A percentile compares a stretch with the other conserved stretches of the same genome.
These are phyloP conservation scores for Idaea biselata DNA, from an alignment of 2,888 invertebrate species.

Conservation along the genomic window DNA sequence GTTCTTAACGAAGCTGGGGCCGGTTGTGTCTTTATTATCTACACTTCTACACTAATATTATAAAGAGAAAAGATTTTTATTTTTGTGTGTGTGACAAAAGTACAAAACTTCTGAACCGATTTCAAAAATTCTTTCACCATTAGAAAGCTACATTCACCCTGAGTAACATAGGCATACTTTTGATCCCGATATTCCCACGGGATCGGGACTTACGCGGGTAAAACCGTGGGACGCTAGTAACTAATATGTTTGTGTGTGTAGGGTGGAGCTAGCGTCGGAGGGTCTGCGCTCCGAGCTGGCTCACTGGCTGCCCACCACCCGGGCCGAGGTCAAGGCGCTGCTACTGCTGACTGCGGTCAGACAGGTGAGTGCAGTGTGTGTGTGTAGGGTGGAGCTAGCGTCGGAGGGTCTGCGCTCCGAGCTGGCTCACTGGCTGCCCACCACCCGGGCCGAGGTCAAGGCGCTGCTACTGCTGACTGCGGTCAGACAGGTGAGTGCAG, in stretches of 20 bases:
- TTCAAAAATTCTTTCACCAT: no score
- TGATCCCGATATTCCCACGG: no score
- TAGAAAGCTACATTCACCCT: no score
- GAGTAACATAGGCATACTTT: no score
- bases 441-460: conserved; percentile 59
- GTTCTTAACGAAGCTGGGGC: no score
- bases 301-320: conserved; percentile 67
- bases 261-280: conserved; percentile 62
- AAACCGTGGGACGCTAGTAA: no score
- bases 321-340: conserved; percentile 51
- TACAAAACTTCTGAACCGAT: no score
- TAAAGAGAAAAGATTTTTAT: no score
- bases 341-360: conserved; percentile 59
- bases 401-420: conserved; percentile 68
- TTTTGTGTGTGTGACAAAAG: no score
- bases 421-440: conserved; percentile 64
- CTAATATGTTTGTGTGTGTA: not conserved
- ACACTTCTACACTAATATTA: no score
- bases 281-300: conserved; percentile 63
- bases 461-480: conserved; percentile 57
- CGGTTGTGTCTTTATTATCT: no score
- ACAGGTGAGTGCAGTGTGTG: conserved; percentile 44
- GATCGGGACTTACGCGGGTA: no score
- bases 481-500: conserved; percentile 47
- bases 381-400: conserved; percentile 61